Base-by-base conservation (phyloP, 2,113 vertebrate species). In the Elgaria multicarinata region DNA sequence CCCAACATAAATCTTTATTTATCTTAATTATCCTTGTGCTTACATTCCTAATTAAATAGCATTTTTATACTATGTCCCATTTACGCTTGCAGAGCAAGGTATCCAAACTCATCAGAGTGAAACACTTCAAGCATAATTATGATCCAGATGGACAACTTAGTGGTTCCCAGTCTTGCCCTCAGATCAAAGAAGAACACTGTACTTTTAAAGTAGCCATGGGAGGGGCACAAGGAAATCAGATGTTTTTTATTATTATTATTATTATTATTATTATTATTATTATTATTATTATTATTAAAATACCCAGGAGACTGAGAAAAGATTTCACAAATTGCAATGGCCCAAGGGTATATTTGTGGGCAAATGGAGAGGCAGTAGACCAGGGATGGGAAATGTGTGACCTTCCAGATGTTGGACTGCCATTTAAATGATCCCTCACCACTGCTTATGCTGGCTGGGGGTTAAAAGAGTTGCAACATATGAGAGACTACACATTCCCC, bases 11-110 rank as follows among this genome's bases (percentile, higher is more conserved):
- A 72, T 42, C 78, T 72, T 72, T 36, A 8, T 72, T 72, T 78
- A 50, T 31, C 28, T 50, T 78, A 78, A 87, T 87, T 76, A 86
- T 62, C 72, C 75, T 42, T 66, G 42, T 78, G 39, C 58, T 44
- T 66, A 42, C 50, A 67, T 84, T 78, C 58, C 62, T 89, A 84
- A 76, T 89, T 64, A 66, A 84, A 64, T 76, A 77, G 28, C 26
- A 50, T 69, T 16, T 66, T 67, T 55, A 33, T 33, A 50, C 50
- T 33, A 53, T 64, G 24, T 28, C 5, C 26, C 64, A 46, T 44
- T 76, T 83, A 76, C 39, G 2, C 55, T 69, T 78, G 82, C 46
- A 46, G 46, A 78, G 33, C 69, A 83, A 84, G 42, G 14, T 39
- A 39, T 84, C 66, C 81, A 82, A 42, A 26, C 20, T 82, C 44